Evolutionary conservation across 2,888 invertebrate species (phyloP).

Genomic region (Uropetala carovei): DNA sequence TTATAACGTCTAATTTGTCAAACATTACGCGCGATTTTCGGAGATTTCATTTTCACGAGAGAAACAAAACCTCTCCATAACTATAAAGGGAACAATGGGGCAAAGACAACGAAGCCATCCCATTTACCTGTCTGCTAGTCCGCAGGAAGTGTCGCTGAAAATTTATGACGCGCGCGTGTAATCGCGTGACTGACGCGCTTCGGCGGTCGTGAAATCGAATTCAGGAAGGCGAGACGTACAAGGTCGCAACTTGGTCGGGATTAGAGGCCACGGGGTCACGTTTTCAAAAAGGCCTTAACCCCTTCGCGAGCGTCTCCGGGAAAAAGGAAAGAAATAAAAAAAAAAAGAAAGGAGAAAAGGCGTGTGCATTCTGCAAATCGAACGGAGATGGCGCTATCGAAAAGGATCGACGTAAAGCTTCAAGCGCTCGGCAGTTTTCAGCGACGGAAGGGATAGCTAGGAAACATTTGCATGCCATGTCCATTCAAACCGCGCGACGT

Average conservation of each 20-base stretch:
- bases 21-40: too few relatives aligned
- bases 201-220: background rate
- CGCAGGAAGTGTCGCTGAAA: background rate
- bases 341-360: background rate
- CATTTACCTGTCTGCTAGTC: background rate
- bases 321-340: background rate
- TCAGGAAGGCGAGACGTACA: background rate
- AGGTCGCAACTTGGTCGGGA: background rate
- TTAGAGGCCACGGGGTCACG: conserved; percentile 1
- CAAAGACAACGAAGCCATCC: background rate
- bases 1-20: too few relatives aligned
- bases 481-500: too few relatives aligned
- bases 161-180: background rate
- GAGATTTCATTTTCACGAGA: too few relatives aligned
- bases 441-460: background rate
- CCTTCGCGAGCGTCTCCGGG: background rate
- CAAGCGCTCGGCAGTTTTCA: background rate
- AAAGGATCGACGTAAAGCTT: too few relatives aligned
- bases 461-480: too few relatives aligned
- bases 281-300: background rate
- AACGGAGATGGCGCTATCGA: too few relatives aligned
- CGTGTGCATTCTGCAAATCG: too few relatives aligned
- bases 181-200: background rate
- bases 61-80: background rate
- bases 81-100: background rate